Conservation (phyloP, 2,113 vertebrate genomes). For the Vidua chalybeata region DNA sequence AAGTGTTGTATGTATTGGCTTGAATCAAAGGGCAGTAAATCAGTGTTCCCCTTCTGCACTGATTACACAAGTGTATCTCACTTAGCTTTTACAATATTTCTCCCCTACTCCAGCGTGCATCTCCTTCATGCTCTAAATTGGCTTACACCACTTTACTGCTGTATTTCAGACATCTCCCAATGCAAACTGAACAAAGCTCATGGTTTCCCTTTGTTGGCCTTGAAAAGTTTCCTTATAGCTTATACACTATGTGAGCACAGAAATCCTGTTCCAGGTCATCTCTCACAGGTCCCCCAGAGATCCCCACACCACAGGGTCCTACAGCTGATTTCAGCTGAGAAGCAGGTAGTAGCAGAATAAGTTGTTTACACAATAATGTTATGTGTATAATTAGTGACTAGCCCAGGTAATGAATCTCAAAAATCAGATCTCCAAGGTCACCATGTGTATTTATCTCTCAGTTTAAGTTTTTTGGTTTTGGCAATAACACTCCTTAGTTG, state of each 20-base stretch:
- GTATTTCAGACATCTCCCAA: neutral
- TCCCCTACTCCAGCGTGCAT: neutral
- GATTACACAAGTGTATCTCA: neutral
- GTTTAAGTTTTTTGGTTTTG: neutral
- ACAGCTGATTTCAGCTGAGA: neutral
- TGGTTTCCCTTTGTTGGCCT: neutral
- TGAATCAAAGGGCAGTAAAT: constrained; percentile 6
- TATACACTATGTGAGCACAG: neutral
- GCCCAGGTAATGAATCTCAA: neutral
- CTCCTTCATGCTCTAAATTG: neutral
- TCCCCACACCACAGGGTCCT: neutral
- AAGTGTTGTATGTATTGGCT: neutral
- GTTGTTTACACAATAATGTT: neutral
- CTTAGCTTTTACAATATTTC: neutral
- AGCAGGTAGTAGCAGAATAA: neutral
- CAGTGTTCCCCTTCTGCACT: neutral
- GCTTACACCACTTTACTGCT: neutral
- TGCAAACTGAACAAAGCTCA: neutral
- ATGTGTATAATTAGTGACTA: neutral
- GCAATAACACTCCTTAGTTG: neutral
- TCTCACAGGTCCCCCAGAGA: neutral
- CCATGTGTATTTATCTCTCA: neutral
- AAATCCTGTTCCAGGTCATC: neutral
- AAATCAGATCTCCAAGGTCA: neutral
- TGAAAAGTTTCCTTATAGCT: neutral